Percentiles rank a stretch among this genome's conserved stretches.
phyloP scores from a whole-genome alignment of 37 sponge, comb jelly and placozoan genomes.

The Diacarnus erythraeanus region DNA sequence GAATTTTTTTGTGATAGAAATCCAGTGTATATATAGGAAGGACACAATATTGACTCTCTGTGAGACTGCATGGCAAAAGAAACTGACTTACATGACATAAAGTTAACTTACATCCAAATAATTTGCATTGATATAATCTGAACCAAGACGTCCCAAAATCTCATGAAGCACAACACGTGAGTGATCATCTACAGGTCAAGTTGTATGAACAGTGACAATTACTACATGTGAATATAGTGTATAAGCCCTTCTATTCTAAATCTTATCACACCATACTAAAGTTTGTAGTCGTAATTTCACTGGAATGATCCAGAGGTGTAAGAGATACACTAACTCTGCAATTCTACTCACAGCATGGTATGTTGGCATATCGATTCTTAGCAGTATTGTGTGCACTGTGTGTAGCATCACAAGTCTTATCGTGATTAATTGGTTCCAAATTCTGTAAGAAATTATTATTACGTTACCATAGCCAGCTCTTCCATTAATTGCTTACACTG shows the following conservation, averaged over 20 bases:
- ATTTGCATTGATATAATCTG: slow-evolving; percentile 96
- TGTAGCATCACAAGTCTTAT: slow-evolving; percentile 64
- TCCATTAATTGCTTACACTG: slow-evolving; percentile 12
- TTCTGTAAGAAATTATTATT: slow-evolving; percentile 27
- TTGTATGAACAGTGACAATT: not conserved
- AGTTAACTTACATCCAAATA: slow-evolving; percentile 82
- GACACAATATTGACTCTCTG: not conserved
- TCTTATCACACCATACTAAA: not conserved
- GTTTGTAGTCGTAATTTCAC: not conserved
- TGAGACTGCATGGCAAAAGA: too few relatives aligned
- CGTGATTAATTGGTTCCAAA: slow-evolving; percentile 55
- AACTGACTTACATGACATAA: too few relatives aligned
- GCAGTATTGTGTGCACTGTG: slow-evolving; percentile 46
- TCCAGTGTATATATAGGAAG: not conserved
- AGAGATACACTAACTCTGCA: not conserved
- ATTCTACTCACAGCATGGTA: slow-evolving; percentile 69
- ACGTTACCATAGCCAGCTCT: not conserved
- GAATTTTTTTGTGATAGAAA: not conserved
- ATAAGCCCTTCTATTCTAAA: too few relatives aligned
- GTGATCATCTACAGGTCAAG: slow-evolving; percentile 75
- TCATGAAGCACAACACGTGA: slow-evolving; percentile 79
- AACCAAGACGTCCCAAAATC: slow-evolving; percentile 55
- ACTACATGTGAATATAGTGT: too few relatives aligned
- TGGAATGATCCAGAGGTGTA: too few relatives aligned
- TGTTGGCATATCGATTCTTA: slow-evolving; percentile 95